phyloP scores from a whole-genome alignment of 2,113 vertebrate species.

The Coryphaenoides rupestris region DNA sequence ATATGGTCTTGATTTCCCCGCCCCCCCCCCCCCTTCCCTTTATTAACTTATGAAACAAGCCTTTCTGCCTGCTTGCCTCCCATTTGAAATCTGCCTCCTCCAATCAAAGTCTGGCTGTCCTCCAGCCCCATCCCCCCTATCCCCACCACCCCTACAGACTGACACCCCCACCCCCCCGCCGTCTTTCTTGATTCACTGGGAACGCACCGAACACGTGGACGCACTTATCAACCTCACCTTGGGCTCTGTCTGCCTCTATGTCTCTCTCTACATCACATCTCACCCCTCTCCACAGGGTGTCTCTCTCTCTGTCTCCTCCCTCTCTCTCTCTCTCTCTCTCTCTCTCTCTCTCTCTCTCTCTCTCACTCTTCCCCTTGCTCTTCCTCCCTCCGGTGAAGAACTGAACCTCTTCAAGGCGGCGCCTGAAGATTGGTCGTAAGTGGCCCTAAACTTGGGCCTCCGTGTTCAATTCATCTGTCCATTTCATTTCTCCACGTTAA shows the following conservation, averaged over 20 bases:
- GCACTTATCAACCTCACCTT: conserved; percentile 56
- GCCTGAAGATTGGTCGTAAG: conserved; percentile 38
- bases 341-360: conserved; percentile 14
- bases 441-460: conserved; percentile 47
- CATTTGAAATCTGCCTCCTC: background rate
- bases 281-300: conserved; percentile 11
- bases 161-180: conserved; percentile 29
- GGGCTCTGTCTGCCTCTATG: conserved; percentile 20
- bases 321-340: conserved; percentile 7
- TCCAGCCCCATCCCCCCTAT: conserved; percentile 31
- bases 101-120: conserved; percentile 29
- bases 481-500: conserved; percentile 52
- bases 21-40: background rate
- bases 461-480: conserved; percentile 42
- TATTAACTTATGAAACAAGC: conserved; percentile 12
- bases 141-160: conserved; percentile 24
- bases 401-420: conserved; percentile 39
- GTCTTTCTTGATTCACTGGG: conserved; percentile 38
- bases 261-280: conserved; percentile 2
- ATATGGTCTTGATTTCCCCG: background rate
- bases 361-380: conserved; percentile 6
- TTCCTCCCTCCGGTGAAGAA: conserved; percentile 18
- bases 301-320: conserved; percentile 8
- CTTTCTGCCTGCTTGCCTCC: conserved; percentile 17
- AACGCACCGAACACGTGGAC: conserved; percentile 56